Conservation (phyloP, 2,113 vertebrate species). For the Mormyrus iriodes region DNA sequence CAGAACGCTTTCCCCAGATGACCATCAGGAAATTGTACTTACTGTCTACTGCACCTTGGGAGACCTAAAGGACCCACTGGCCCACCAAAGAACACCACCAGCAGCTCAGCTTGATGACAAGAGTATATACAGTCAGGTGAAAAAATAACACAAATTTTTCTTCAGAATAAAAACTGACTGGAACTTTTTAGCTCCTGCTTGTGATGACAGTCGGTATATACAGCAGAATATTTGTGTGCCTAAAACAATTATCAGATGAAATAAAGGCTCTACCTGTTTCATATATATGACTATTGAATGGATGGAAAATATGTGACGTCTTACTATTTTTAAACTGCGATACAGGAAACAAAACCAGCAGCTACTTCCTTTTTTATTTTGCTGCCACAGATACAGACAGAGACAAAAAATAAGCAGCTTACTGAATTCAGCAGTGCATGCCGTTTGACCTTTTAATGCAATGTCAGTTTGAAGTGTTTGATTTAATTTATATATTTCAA, state of each 20-base stretch:
- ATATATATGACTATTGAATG: neutral
- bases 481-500: too few species aligned
- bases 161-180: neutral
- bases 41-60: neutral
- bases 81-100: neutral
- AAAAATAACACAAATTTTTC: neutral
- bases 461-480: too few species aligned
- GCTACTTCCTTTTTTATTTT: neutral
- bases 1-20: neutral
- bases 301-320: neutral
- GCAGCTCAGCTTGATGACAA: neutral
- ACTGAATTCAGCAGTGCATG: too few species aligned
- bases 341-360: neutral
- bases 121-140: neutral
- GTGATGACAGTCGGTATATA: neutral
- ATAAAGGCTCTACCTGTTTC: neutral
- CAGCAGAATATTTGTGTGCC: neutral
- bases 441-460: too few species aligned
- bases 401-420: too few species aligned
- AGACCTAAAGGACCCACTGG: neutral
- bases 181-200: neutral
- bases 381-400: too few species aligned
- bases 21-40: neutral
- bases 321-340: too few species aligned
- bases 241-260: neutral